These are phyloP conservation scores for Metopia argyrocephala DNA, from an alignment of 2,888 invertebrate genomes.

Conservation along the genomic window DNA sequence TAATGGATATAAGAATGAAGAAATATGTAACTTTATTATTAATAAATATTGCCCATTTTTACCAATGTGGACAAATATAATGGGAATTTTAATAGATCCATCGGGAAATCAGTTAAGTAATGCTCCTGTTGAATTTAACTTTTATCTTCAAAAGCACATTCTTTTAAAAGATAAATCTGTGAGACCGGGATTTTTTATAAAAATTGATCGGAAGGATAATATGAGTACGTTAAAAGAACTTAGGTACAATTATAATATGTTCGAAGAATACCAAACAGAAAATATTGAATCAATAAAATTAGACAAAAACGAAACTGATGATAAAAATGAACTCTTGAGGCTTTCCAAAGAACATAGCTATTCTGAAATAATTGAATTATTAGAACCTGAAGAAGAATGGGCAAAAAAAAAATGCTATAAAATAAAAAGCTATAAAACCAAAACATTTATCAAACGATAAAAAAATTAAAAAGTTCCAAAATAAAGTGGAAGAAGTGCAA, in stretches of 20 bases:
- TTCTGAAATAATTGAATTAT: not conserved
- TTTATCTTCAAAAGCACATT: slow-evolving; percentile 19
- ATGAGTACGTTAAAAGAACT: slow-evolving; percentile 14
- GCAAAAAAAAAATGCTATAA: not conserved
- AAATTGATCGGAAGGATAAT: slow-evolving; percentile 4
- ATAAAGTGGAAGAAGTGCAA: not conserved
- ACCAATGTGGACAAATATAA: slow-evolving; percentile 7
- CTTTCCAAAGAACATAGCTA: slow-evolving; percentile 5
- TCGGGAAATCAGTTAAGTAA: slow-evolving; percentile 17
- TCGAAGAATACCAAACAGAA: not conserved
- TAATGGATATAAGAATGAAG: slow-evolving; percentile 20
- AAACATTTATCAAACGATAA: not conserved
- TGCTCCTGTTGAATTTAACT: slow-evolving; percentile 28
- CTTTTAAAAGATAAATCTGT: slow-evolving; percentile 3
- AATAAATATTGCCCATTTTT: slow-evolving; percentile 33
- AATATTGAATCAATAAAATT: no score
- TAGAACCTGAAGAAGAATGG: not conserved
- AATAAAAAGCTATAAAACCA: not conserved
- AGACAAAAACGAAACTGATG: not conserved
- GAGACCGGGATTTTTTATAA: slow-evolving; percentile 16
- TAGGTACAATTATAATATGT: slow-evolving; percentile 13
- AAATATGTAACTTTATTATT: slow-evolving; percentile 11
- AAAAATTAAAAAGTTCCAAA: not conserved
- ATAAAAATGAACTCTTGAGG: not conserved
- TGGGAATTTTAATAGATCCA: slow-evolving; percentile 9